Evolutionary conservation across 2,888 invertebrate genomes (phyloP), one percentile per base, ranked within the genome.

Genomic region (Miltochrista miniata): DNA sequence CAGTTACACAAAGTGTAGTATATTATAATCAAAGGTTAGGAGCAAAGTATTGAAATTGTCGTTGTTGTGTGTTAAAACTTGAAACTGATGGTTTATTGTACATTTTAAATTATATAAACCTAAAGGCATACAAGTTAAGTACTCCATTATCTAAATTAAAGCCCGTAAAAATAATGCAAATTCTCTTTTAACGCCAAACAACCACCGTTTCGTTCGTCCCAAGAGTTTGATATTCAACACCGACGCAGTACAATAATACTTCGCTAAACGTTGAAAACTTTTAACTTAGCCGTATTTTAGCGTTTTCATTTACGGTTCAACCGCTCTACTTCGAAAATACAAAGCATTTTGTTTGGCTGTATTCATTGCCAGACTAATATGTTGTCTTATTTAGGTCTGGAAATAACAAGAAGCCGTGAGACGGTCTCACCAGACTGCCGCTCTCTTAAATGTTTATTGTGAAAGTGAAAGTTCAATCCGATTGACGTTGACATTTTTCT

Each of bases 251-350:
- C 58, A 55, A n/a, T n/a, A n/a, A n/a, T 50, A 54, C 58, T 50
- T 58, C 54, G 12, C 15, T 18, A 58, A 61, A 45, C 52, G 45
- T 57, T 70, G 59, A 54, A 63, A 68, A 72, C 60, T 66, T 61
- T 47, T 24, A 24, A 51, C 54, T 53, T 50, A 37, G 53, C 56
- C 42, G 38, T 51, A 51, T 37, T 52, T 48, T 39, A 34, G 29
- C 18, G 7, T 29, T 35, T 43, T 30, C 5, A 40, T 30, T 34
- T 34, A 5, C 13, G 10, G 13, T 29, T 24, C 5, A 4, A 24
- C 11, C n/a, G 11, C 7, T 1, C 35, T 41, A 41, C 1, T 50
- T 53, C 30, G 44, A 40, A 49, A 49, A 24, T n/a, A n/a, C n/a
- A n/a, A n/a, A 24, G 5, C 46, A 29, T 33, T 18, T 33, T 54